phyloP scores from a whole-genome alignment of 2,113 vertebrate genomes.

The Callospermophilus lateralis region DNA sequence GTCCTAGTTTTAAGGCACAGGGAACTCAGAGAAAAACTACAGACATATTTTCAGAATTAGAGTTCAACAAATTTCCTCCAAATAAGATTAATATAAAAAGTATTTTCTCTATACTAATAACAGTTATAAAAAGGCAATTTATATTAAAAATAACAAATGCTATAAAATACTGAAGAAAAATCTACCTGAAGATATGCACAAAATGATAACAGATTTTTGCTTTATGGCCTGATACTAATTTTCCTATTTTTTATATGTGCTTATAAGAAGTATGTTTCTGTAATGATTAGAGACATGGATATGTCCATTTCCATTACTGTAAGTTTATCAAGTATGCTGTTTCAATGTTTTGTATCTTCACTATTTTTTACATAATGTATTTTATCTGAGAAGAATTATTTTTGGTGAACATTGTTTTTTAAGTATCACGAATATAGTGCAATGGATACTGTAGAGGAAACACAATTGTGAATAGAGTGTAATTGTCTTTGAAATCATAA shows the following conservation, averaged over 20 bases:
- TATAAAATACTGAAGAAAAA: background rate
- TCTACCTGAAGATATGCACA: background rate
- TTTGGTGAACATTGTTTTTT: background rate
- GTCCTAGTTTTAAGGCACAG: background rate
- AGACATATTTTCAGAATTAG: background rate
- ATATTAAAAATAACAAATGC: slow-evolving; percentile 1
- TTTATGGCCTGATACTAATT: background rate
- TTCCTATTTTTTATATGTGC: background rate
- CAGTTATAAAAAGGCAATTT: background rate
- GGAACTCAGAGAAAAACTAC: background rate
- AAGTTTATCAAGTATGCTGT: background rate
- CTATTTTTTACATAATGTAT: background rate
- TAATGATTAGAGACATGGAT: background rate
- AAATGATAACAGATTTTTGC: background rate
- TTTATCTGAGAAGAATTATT: background rate
- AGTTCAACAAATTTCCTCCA: background rate
- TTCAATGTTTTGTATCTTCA: background rate
- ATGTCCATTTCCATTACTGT: background rate
- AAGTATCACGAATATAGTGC: background rate
- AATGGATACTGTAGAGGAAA: background rate
- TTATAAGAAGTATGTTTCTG: background rate
- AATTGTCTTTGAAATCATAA: background rate
- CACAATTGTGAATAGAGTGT: background rate
- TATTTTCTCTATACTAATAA: background rate
- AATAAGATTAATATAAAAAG: background rate